Evolutionary conservation across 1,140 invertebrate genomes (phyloP).

Genomic region (Zophobas morio): DNA sequence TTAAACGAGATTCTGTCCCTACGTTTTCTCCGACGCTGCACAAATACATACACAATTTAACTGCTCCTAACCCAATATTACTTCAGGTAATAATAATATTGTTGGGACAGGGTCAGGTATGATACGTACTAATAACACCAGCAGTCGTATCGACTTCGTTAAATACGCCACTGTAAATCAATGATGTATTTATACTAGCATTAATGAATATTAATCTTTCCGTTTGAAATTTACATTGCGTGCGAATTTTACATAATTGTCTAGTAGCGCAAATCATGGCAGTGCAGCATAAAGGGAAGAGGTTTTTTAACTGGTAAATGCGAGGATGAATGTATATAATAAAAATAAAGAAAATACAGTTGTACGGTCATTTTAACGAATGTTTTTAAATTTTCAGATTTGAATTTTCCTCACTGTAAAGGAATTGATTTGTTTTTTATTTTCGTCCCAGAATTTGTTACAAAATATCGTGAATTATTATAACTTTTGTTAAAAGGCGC

Average conservation of each 20-base stretch:
- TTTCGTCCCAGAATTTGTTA: too few species aligned
- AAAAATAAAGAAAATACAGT: too few species aligned
- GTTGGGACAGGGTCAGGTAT: constrained; percentile 4
- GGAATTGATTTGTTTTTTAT: too few species aligned
- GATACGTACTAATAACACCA: background rate
- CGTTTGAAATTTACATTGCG: constrained; percentile 30
- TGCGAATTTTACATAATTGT: constrained; percentile 31
- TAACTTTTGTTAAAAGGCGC: too few species aligned
- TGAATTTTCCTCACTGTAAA: too few species aligned
- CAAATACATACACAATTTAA: constrained; percentile 28
- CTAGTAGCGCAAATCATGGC: constrained; percentile 12
- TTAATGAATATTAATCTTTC: constrained; percentile 35
- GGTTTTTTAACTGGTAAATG: too few species aligned
- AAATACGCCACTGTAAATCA: constrained; percentile 32
- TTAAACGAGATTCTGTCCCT: background rate
- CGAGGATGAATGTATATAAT: too few species aligned
- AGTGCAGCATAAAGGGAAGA: too few species aligned
- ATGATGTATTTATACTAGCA: constrained; percentile 16
- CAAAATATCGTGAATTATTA: too few species aligned
- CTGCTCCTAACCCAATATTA: constrained; percentile 27
- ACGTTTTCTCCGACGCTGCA: constrained; percentile 14
- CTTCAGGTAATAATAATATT: constrained; percentile 33
- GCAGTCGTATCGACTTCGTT: constrained; percentile 18
- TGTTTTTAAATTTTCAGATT: too few species aligned
- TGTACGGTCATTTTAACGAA: too few species aligned